These are phyloP conservation scores for Phania funesta DNA, from an alignment of 2,888 invertebrate genomes.

Conservation along the genomic window DNA sequence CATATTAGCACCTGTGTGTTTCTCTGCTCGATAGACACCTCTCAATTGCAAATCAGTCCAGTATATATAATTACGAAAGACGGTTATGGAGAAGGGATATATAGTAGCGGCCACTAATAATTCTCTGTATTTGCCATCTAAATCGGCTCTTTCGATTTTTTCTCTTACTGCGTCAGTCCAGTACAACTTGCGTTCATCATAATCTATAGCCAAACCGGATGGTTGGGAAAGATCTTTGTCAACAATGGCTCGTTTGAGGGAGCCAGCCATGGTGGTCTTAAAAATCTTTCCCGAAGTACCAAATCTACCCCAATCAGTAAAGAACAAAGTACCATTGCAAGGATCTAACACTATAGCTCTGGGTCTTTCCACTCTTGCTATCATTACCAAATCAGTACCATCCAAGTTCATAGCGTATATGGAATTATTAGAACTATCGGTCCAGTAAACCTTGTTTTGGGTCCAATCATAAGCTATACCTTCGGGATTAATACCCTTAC, in stretches of 20 bases:
- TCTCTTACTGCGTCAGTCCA: slow-evolving; percentile 99
- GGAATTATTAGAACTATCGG: slow-evolving; percentile 95
- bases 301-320: slow-evolving; percentile 97
- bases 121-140: slow-evolving; percentile 93
- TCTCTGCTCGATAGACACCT: slow-evolving; percentile 97
- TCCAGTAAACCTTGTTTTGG: slow-evolving; percentile 98
- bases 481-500: slow-evolving; percentile 93
- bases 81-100: slow-evolving; percentile 96
- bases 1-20: slow-evolving; percentile 97
- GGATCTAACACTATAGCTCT: slow-evolving; percentile 98
- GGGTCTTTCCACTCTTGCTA: slow-evolving; percentile 95
- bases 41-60: slow-evolving; percentile 97
- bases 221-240: slow-evolving; percentile 96
- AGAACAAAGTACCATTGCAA: slow-evolving; percentile 96
- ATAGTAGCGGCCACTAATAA: slow-evolving; percentile 93
- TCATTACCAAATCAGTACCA: slow-evolving; percentile 92
- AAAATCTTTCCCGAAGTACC: slow-evolving; percentile 97
- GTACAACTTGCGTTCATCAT: slow-evolving; percentile 94
- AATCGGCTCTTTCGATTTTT: slow-evolving; percentile 94
- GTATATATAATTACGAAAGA: slow-evolving; percentile 94
- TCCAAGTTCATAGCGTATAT: slow-evolving; percentile 97
- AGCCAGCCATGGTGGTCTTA: slow-evolving; percentile 97
- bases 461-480: slow-evolving; percentile 99
- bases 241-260: slow-evolving; percentile 92
- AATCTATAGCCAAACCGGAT: slow-evolving; percentile 97